Evolutionary conservation across 2,113 vertebrate species (phyloP), one percentile per base, ranked within the genome.

Genomic region (Silurus asotus): DNA sequence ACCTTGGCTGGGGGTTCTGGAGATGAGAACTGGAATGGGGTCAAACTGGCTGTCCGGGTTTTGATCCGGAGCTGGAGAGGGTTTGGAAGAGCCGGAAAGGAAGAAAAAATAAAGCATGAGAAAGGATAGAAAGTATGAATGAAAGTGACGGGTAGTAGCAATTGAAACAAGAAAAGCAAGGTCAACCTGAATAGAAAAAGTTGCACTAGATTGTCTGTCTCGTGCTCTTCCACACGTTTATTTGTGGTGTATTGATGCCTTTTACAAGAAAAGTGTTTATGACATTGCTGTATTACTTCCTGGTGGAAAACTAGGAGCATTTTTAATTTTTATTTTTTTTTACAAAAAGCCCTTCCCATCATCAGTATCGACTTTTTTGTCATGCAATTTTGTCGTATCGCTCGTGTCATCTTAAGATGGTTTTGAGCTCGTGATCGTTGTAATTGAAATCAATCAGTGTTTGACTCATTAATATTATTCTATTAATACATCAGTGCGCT

Each of bases 1-100:
- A 99, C 98, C 98, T 99, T 97, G 97, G 93, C 95, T 96, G 93
- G 97, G 94, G 93, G 96, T 97, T 98, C 98, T 99, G 94, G 97
- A 97, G 96, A 97, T 96, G 94, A 99, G 95, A 92, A 99, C 97
- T 86, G 98, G 98, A 92, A 99, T 99, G 93, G 98, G 98, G 92
- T 99, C 98, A 97, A 99, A 99, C 93, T 99, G 97, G 95, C 98
- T 97, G 93, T 96, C 96, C 85, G 96, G 94, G 94, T 95, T 95
- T 94, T 97, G 97, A 94, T 97, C 96, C 94, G 93, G 97, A 96
- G 96, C 94, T 94, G 92, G 91, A 92, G 90, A 94, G 92, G 92
- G 37, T 37, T 37, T 37, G 37, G 37, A 37, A 37, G 37, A 37
- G 37, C 3, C 37, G 2, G 86, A 82, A 62, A 37, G 58, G 75